Conservation (phyloP, 1,140 invertebrate genomes). For the Heliconius melpomene region DNA sequence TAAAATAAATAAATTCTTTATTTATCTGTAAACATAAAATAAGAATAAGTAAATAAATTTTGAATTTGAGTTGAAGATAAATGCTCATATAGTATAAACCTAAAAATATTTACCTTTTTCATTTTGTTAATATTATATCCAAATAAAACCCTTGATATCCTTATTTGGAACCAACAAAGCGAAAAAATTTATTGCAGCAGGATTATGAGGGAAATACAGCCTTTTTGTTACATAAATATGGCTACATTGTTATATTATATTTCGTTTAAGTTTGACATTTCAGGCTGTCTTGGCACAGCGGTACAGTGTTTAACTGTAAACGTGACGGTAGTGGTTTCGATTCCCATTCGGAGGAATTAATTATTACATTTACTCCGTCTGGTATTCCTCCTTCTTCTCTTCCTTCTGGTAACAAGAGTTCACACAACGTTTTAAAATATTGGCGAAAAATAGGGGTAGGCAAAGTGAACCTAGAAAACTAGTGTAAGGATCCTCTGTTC, state of each 20-base stretch:
- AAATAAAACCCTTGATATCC: constrained; percentile 8
- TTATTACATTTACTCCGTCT: too few relatives aligned
- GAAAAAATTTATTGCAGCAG: constrained; percentile 16
- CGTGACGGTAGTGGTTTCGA: too few relatives aligned
- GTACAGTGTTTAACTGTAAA: too few relatives aligned
- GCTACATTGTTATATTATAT: background rate
- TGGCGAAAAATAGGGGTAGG: background rate
- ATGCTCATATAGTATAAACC: background rate
- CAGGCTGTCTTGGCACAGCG: too few relatives aligned
- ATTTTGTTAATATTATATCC: constrained; percentile 14
- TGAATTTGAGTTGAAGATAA: too few relatives aligned
- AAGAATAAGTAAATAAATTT: too few relatives aligned
- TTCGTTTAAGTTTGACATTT: background rate
- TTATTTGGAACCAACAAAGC: constrained; percentile 17
- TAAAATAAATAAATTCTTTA: background rate
- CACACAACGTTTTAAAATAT: background rate
- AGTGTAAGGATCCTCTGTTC: background rate
- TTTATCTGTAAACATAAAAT: too few relatives aligned
- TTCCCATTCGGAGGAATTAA: too few relatives aligned
- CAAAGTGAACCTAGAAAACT: background rate
- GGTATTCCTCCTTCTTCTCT: too few relatives aligned
- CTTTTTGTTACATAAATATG: background rate
- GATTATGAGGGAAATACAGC: constrained; percentile 17
- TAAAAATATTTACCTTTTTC: background rate
- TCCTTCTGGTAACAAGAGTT: too few relatives aligned